Base-by-base conservation (phyloP, 2,113 vertebrate genomes). In the Ammodramus savannarum region DNA sequence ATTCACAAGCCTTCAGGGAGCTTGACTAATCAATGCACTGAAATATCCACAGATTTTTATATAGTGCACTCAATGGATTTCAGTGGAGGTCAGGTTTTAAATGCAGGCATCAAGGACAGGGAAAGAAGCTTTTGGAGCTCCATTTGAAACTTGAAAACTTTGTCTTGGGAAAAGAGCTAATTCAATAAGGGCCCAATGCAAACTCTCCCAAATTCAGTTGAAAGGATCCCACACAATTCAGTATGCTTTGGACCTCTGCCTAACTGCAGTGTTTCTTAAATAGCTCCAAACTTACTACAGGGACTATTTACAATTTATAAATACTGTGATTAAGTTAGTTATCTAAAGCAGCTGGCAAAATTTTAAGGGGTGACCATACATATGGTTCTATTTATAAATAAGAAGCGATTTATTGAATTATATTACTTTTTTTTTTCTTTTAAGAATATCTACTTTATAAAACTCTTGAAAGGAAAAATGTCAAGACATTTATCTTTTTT, bases 301-400 rank as follows among this genome's bases (percentile, higher is more conserved):
- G 74, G 77, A 85, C 41, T 92, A 82, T 93, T 95, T 94, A 94
- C 34, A 91, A 72, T 85, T 92, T 76, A 67, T 52, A 85, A 94
- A 95, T 87, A 93, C 66, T 62, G 66, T 31, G 77, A 97, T 96
- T 82, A 87, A 93, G 62, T 87, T 89, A 66, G 71, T 79, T 95
- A 85, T 91, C 85, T 89, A 58, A 94, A 87, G 67, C 91, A 96
- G 85, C 95, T 95, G 93, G 91, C 55, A 85, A 95, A 92, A 85
- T 89, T 95, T 93, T 93, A 85, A 89, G 66, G 81, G 26, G 49
- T 94, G 78, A 76, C 74, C 41, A 66, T 85, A 61, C 54, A 79
- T 94, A 92, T 85, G 58, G 58, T 89, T 96, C 58, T 93, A 49
- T 95, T 95, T 94, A 92, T 79, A 91, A 93, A 95, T 66, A 91